A percentile compares a stretch with the other conserved stretches of the same genome.
Conservation (phyloP, 2,797 vertebrate genomes). For the Mus spretus region DNA sequence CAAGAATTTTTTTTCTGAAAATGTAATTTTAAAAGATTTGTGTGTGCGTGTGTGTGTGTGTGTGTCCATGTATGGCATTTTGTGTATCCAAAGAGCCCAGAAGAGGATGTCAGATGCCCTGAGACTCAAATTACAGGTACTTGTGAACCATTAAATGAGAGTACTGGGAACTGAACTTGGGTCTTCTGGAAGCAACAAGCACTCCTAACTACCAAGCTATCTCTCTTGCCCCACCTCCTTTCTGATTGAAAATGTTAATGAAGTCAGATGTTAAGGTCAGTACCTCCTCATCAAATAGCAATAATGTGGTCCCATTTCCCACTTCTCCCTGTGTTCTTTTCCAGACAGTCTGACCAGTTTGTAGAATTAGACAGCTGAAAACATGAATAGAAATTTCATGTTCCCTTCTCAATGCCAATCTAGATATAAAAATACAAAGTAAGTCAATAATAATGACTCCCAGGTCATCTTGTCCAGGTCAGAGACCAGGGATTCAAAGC, state of each 20-base stretch:
- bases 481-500: background rate
- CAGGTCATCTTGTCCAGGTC: slow-evolving; percentile 56
- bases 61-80: background rate
- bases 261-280: background rate
- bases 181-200: background rate
- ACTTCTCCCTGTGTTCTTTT: background rate
- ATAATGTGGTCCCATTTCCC: background rate
- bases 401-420: background rate
- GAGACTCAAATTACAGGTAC: background rate
- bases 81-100: background rate
- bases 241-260: slow-evolving; percentile 18
- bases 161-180: background rate
- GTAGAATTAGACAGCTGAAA: background rate
- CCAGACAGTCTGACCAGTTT: background rate
- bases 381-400: background rate
- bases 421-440: slow-evolving; percentile 45
- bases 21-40: background rate
- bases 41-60: too few species aligned
- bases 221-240: accelerated
- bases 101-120: background rate
- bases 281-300: background rate
- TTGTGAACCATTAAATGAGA: background rate
- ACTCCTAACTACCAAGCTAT: background rate
- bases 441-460: background rate
- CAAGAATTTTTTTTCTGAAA: background rate